Conservation (phyloP, 2,113 vertebrate species). For the Gila orcuttii region DNA sequence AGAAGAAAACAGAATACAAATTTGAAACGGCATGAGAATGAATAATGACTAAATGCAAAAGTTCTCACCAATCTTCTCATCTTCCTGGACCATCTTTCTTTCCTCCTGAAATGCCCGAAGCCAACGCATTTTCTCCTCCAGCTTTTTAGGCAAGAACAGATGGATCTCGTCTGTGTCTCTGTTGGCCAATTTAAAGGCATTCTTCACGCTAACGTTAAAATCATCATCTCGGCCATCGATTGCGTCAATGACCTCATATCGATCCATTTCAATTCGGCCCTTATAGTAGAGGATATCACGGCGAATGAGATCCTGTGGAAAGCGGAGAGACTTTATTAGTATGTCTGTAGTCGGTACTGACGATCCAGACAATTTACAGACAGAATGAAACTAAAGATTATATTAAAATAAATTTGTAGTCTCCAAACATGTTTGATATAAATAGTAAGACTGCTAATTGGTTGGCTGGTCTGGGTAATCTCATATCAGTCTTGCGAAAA, state of each 20-base stretch:
- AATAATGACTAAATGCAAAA: neutral
- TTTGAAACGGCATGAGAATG: neutral
- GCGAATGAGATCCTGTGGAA: slow-evolving; percentile 90
- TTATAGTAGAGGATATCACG: slow-evolving; percentile 98
- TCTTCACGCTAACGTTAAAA: slow-evolving; percentile 98
- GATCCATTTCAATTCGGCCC: slow-evolving; percentile 98
- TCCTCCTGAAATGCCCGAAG: slow-evolving; percentile 97
- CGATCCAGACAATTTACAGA: neutral
- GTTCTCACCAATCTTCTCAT: slow-evolving; percentile 96
- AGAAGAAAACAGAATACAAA: neutral
- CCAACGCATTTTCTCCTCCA: slow-evolving; percentile 98
- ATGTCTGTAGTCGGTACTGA: neutral
- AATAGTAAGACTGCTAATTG: neutral
- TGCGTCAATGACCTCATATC: slow-evolving; percentile 92
- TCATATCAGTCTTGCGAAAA: neutral
- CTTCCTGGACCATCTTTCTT: slow-evolving; percentile 98
- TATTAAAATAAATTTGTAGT: too few species aligned
- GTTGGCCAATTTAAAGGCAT: slow-evolving; percentile 97
- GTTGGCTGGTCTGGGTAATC: neutral
- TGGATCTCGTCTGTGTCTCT: slow-evolving; percentile 97
- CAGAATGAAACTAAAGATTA: neutral
- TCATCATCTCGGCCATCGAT: slow-evolving; percentile 95
- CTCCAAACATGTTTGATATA: neutral
- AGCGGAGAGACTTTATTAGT: neutral
- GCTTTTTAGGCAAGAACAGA: slow-evolving; percentile 97